Percentiles rank a stretch among this genome's conserved stretches.
phyloP scores from a whole-genome alignment of 2,113 vertebrate genomes.

The Trochalopteron elliotii region DNA sequence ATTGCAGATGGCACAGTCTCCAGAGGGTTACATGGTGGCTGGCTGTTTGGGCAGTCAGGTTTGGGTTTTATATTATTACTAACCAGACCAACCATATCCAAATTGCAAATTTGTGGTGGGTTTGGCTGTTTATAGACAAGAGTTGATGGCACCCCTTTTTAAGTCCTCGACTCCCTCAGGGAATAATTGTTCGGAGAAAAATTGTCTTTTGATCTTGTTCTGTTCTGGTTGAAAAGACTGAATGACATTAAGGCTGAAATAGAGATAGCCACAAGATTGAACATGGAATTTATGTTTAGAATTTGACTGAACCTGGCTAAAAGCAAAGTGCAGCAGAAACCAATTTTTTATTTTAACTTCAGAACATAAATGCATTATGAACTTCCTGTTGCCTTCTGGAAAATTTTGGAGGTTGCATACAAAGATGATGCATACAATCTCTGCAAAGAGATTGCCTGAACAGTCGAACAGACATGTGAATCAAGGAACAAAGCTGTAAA shows the following conservation, averaged over 20 bases:
- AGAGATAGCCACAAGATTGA: background rate
- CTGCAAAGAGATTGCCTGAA: background rate
- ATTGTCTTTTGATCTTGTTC: background rate
- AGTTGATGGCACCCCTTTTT: background rate
- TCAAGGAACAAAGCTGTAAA: constrained; percentile 1
- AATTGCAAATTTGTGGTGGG: background rate
- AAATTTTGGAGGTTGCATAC: background rate
- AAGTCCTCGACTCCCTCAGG: background rate
- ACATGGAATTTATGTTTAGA: background rate
- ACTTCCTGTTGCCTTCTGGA: background rate
- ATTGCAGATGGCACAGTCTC: background rate
- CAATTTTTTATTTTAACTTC: background rate
- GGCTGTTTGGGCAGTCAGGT: background rate
- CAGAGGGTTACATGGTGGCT: background rate
- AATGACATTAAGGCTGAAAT: background rate
- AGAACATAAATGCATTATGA: background rate
- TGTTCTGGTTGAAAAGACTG: background rate
- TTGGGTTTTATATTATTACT: background rate
- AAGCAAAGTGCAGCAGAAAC: background rate
- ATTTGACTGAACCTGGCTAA: background rate
- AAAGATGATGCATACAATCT: background rate
- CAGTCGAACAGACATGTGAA: background rate
- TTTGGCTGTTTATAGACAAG: background rate
- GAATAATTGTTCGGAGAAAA: background rate
- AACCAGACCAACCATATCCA: background rate